These are phyloP conservation scores for Drosophila novamexicana DNA, from an alignment of 1,140 invertebrate genomes.

Conservation along the genomic window DNA sequence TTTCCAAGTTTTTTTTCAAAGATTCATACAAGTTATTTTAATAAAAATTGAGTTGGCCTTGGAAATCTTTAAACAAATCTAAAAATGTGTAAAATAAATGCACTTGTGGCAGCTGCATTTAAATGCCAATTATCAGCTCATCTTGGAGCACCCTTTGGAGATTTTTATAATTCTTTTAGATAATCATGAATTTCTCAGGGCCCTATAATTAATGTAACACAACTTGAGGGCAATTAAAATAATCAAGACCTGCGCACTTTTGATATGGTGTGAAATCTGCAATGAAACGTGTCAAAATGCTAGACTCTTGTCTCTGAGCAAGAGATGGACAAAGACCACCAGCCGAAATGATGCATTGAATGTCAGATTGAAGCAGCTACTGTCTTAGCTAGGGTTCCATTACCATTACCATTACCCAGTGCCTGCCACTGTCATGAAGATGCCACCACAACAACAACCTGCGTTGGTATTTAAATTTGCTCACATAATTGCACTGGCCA, in stretches of 20 bases:
- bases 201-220: slow-evolving; percentile 66
- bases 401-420: slow-evolving; percentile 25
- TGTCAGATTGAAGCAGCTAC: slow-evolving; percentile 66
- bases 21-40: too few relatives aligned
- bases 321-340: slow-evolving; percentile 57
- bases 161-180: slow-evolving; percentile 12
- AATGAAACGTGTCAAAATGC: slow-evolving; percentile 72
- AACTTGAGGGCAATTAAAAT: slow-evolving; percentile 69
- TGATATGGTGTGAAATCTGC: slow-evolving; percentile 74
- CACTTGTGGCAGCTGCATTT: slow-evolving; percentile 1
- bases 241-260: slow-evolving; percentile 54
- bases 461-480: slow-evolving; percentile 76
- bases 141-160: slow-evolving; percentile 15
- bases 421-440: slow-evolving; percentile 18
- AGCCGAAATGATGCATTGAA: slow-evolving; percentile 79
- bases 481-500: slow-evolving; percentile 74
- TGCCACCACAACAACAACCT: slow-evolving; percentile 20
- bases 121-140: slow-evolving; percentile 39
- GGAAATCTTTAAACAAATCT: too few relatives aligned
- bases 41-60: too few relatives aligned
- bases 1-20: too few relatives aligned
- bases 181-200: slow-evolving; percentile 11
- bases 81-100: too few relatives aligned
- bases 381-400: slow-evolving; percentile 56
- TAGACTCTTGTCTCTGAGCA: slow-evolving; percentile 12